A percentile compares a stretch with the other conserved stretches of the same genome.
These are phyloP conservation scores for Alexandromys fortis DNA, from an alignment of 2,113 vertebrate species.

Conservation along the genomic window DNA sequence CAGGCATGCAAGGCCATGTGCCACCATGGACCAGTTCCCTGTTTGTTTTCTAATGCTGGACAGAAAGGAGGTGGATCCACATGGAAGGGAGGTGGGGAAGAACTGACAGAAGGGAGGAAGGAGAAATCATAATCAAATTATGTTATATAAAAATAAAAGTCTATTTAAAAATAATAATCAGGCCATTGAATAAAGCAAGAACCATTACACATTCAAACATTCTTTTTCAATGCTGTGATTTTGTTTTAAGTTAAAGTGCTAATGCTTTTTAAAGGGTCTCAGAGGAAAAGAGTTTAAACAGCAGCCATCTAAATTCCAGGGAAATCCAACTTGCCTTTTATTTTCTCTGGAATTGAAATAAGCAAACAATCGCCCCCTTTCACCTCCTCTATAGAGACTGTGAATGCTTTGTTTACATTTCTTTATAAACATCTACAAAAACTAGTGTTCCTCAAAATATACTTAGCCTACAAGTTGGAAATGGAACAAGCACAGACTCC, in stretches of 20 bases:
- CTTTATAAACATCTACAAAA: neutral
- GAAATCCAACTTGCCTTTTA: neutral
- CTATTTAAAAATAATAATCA: neutral
- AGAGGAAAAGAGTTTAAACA: neutral
- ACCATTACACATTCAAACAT: neutral
- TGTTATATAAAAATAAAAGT: neutral
- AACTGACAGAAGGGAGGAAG: too few relatives aligned
- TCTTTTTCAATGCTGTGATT: conserved; percentile 50
- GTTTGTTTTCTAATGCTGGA: neutral
- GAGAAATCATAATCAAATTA: neutral
- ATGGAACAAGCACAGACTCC: neutral
- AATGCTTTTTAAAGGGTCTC: conserved; percentile 13
- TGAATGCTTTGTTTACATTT: neutral
- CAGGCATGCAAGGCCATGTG: too few relatives aligned
- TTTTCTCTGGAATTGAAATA: conserved; percentile 3
- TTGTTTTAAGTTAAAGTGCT: conserved; percentile 38
- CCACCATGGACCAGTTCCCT: neutral
- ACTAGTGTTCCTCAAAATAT: neutral
- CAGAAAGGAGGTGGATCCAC: neutral
- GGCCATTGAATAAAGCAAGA: neutral
- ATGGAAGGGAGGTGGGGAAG: neutral
- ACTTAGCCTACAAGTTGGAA: neutral
- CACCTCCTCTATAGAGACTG: neutral
- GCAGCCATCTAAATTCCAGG: neutral
- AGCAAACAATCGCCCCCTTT: neutral